Evolutionary conservation across 2,113 vertebrate species (phyloP).

Genomic region (Ammodytes marinus): DNA sequence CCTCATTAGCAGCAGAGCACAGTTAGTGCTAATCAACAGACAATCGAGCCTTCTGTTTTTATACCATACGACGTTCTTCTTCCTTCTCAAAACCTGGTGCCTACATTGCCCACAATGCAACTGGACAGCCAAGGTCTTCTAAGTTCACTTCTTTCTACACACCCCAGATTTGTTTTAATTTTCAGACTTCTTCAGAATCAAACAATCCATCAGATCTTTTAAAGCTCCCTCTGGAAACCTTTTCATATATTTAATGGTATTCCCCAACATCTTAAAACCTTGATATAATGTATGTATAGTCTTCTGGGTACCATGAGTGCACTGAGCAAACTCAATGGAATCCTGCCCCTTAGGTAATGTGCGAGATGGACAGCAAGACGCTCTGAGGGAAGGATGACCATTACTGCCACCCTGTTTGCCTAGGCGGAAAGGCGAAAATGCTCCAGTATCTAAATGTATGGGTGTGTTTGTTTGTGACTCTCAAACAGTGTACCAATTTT

Average conservation of each 20-base stretch:
- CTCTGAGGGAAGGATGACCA: background rate
- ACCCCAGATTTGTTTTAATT: background rate
- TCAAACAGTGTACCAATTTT: slow-evolving; percentile 58
- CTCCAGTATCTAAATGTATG: slow-evolving; percentile 55
- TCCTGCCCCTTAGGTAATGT: background rate
- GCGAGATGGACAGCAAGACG: background rate
- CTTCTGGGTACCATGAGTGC: background rate
- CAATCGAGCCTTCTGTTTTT: too few species aligned
- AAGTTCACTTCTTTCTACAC: background rate
- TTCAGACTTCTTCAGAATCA: background rate
- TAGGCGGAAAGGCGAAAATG: slow-evolving; percentile 9
- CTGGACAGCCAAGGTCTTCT: background rate
- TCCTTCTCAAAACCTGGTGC: background rate
- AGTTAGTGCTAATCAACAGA: too few species aligned
- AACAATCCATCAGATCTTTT: background rate
- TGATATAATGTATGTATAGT: background rate
- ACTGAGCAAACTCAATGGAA: background rate
- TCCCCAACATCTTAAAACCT: background rate
- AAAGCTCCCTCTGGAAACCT: background rate
- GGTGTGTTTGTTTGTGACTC: slow-evolving; percentile 69
- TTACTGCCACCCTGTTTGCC: background rate
- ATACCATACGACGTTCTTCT: background rate
- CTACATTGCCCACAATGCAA: background rate
- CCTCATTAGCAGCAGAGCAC: too few species aligned
- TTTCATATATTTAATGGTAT: background rate